Evolutionary conservation across 2,113 vertebrate species (phyloP).

Genomic region (Nicator chloris): DNA sequence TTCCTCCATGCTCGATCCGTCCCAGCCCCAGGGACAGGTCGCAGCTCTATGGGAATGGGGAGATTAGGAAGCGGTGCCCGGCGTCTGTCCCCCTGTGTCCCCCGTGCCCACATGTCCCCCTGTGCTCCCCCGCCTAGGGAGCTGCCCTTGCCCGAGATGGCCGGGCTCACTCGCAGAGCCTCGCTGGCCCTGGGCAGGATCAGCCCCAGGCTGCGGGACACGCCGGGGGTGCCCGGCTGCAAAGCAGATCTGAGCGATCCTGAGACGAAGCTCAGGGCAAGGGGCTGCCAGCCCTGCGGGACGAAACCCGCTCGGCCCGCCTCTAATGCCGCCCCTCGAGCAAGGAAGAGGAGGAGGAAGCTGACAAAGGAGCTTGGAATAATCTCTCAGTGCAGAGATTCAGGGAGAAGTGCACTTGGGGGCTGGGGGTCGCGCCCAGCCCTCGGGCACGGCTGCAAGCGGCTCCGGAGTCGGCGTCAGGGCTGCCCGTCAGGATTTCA

Average conservation of each 20-base stretch:
- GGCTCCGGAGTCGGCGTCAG: background rate
- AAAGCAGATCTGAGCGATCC: background rate
- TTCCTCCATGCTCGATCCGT: background rate
- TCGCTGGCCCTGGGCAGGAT: too few relatives aligned
- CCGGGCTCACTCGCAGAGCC: background rate
- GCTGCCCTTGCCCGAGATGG: background rate
- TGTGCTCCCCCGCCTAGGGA: background rate
- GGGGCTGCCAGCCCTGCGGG: background rate
- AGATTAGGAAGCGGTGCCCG: background rate
- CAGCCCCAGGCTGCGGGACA: background rate
- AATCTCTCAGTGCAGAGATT: background rate
- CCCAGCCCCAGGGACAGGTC: background rate
- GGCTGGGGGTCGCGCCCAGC: background rate
- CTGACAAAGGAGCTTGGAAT: background rate
- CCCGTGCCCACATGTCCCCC: background rate
- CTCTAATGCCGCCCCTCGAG: background rate
- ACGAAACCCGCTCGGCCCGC: background rate
- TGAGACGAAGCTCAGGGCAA: too few relatives aligned
- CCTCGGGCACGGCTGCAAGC: background rate
- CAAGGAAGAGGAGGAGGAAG: background rate
- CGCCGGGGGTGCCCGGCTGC: background rate
- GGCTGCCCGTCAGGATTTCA: background rate
- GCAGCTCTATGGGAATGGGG: background rate
- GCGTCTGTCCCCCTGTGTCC: background rate
- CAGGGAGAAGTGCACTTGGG: background rate